Base-by-base conservation (phyloP, 1,140 invertebrate species). In the Triops cancriformis region DNA sequence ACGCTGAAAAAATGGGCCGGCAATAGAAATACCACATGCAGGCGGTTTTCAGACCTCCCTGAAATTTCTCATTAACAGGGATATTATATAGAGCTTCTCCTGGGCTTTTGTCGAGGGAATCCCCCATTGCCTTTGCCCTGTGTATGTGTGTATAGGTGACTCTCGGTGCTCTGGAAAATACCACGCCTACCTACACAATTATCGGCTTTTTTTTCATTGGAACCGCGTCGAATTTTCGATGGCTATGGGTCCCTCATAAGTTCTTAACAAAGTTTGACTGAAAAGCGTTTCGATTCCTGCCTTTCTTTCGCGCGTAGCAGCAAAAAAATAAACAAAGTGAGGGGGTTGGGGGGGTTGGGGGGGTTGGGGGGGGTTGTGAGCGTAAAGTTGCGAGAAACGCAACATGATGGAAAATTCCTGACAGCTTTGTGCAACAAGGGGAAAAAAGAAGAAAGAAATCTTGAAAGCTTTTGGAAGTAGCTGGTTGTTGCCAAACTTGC, bases 31-130 rank as follows among this genome's bases (percentile, higher is more conserved):
- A 64, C 51, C 51, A 64, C n/a, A 64, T n/a, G 51, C 51, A 64
- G 51, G 2, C 51, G 23, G 51, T 64, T 23, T 45, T 64, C 14
- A 23, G 51, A 64, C 51, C 51, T 64, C 51, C 51, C 51, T 23
- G 51, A 64, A 37, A 18, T 64, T 64, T 64, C 51, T 64, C 51
- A 64, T 64, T 64, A 64, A 64, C 51, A 64, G n/a, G 51, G 23
- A 6, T 23, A 5, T 64, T n/a, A 64, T 45, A 45, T 64, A 64
- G 51, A 64, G 51, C 51, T 23, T 64, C 51, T 37, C 7, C 2
- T 37, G 31, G 31, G 51, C 51, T 23, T 64, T 64, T 64, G 51
- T 64, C 14, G n/a, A 23, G n/a, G 51, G 51, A 64, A 64, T n/a
- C 51, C 51, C 23, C 51, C 51, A 64, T 64, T 23, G 14, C 51